Base-by-base conservation (phyloP, 2,113 vertebrate genomes). In the Rhagologus leucostigma region DNA sequence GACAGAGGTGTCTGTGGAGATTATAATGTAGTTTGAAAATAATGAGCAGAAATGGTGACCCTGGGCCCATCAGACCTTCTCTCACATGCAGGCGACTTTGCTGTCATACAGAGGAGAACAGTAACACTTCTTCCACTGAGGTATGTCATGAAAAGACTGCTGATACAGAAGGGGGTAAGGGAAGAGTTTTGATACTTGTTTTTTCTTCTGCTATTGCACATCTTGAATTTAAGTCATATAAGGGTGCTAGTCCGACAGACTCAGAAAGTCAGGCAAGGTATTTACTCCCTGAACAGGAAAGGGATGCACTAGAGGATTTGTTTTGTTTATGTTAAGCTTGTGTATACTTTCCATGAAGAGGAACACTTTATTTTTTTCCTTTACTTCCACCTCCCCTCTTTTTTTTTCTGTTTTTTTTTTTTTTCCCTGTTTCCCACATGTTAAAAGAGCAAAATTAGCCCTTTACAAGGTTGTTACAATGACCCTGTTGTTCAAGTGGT, bases 331-430 rank as follows among this genome's bases (percentile, higher is more conserved):
- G 35, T 80, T 85, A 82, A 56, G 30, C 19, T 82, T 74, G 27
- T 21, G 32, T 39, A 30, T 16, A 13, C 32, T 56, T 94, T 74
- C 16, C 37, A 24, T 49, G 21, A 70, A 46, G n/a, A 82, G 18
- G 10, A 65, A 11, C 8, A 7, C 8, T 21, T 55, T 0, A 9
- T 65, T 23, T 37, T 32, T 50, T 39, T 17, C 3, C 6, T 19
- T 35, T 24, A 1, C 4, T 10, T 0, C 7, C 21, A n/a, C n/a
- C n/a, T n/a, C n/a, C n/a, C n/a, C n/a, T n/a, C 2, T 21, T 9
- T 7, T 17, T 17, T 20, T 4, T 5, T 1, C 8, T 5, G 4
- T 26, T 23, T 37, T 27, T 5, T 11, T n/a, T 10, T 26, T 63
- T n/a, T 32, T 19, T 16, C 5, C 1, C 3, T 3, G 24, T 56